Evolutionary conservation across 2,888 invertebrate genomes (phyloP), one percentile per base, ranked within the genome.

Genomic region (Zhuqinia jingwanae): DNA sequence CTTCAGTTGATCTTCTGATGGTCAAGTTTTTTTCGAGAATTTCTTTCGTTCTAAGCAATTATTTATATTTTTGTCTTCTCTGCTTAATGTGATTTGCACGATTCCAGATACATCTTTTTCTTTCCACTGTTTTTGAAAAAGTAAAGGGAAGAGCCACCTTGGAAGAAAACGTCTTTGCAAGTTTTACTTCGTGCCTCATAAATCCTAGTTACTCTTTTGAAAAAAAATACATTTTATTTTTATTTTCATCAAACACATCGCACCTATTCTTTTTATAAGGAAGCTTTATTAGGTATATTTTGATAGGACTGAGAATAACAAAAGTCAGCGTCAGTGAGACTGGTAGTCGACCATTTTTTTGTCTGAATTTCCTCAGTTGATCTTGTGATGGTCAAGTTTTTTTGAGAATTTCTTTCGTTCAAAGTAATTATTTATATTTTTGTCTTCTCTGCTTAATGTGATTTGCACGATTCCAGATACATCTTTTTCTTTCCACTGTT

Each of bases 171-270:
- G 65, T 77, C 76, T 80, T 85, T 85, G 70, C 83, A 86, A 70
- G 77, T 68, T 63, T 78, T 81, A n/a, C 30, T 80, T 87, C 89
- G 89, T 89, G 89, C 70, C 85, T 86, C 85, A 89, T 89, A 88
- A 88, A 88, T 88, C 82, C 81, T 75, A 73, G 53, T 77, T 77
- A 77, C 77, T 84, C 60, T 45, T 27, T 10, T 8, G n/a, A n/a
- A n/a, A 73, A 75, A 47, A 50, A 27, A 27, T 27, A 22, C n/a
- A n/a, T n/a, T n/a, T n/a, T n/a, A n/a, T n/a, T n/a, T n/a, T n/a
- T n/a, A 36, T 25, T 83, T 83, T 77, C 76, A 68, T 77, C 77
- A 65, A 76, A 20, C 58, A 56, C 25, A 36, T 63, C 8, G 56
- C 3, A 22, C n/a, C n/a, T n/a, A n/a, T n/a, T n/a, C n/a, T n/a